These are phyloP conservation scores for Hippasteria phrygiana DNA, from an alignment of 53 echinoderm and acorn worm genomes.

Conservation along the genomic window DNA sequence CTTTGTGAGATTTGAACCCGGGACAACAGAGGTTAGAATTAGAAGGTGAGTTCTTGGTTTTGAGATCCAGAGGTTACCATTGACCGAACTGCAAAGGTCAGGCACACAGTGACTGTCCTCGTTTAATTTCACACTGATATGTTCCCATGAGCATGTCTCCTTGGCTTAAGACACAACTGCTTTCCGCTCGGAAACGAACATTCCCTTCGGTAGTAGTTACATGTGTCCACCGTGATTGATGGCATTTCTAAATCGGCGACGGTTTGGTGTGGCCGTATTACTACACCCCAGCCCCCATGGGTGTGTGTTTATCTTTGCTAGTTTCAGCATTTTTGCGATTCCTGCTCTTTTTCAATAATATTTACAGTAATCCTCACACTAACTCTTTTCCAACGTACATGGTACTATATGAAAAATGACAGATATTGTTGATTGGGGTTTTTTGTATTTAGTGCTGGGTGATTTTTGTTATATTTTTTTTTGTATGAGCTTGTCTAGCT, in stretches of 20 bases:
- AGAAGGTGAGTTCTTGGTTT: no score
- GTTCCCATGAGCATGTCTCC: neutral
- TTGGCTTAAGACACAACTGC: neutral
- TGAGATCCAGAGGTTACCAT: no score
- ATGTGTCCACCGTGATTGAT: conserved; percentile 1
- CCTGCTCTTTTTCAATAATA: neutral
- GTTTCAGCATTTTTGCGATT: neutral
- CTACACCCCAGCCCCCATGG: neutral
- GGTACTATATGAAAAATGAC: neutral
- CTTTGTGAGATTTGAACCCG: no score
- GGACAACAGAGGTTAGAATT: no score
- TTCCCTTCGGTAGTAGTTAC: conserved; percentile 4
- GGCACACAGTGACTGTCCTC: neutral
- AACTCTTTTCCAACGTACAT: no score
- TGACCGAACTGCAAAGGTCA: no score
- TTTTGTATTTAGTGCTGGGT: neutral
- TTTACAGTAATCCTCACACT: conserved; percentile 13
- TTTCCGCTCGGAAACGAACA: neutral
- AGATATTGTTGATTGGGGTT: neutral
- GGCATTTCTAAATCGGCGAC: conserved; percentile 8
- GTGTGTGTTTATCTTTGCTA: conserved; percentile 6
- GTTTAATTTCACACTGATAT: neutral
- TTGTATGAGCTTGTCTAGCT: neutral
- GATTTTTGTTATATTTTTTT: no score
- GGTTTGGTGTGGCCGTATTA: neutral